Evolutionary conservation across 2,113 vertebrate species (phyloP).

Genomic region (Phalacrocorax carbo): DNA sequence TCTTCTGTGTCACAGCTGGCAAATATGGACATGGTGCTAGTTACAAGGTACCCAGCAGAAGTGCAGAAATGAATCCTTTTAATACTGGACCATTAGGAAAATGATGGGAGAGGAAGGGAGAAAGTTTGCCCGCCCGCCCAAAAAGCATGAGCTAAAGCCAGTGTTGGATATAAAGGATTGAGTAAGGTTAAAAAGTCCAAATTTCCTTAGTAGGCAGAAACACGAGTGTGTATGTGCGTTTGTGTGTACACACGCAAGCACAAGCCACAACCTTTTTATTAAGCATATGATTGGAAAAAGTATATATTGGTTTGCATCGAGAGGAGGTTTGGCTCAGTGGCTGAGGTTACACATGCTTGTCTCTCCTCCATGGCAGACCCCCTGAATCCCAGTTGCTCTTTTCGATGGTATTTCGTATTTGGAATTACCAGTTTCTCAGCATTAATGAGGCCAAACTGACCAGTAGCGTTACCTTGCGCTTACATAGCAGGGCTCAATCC

Average conservation of each 20-base stretch:
- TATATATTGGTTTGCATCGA: not conserved
- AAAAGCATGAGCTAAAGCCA: not conserved
- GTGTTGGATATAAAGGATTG: not conserved
- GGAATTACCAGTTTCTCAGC: not conserved
- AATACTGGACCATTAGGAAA: not conserved
- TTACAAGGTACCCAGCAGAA: not conserved
- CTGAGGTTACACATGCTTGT: not conserved
- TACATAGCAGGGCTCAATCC: not conserved
- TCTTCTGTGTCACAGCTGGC: not conserved
- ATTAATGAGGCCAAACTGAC: not conserved
- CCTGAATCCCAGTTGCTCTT: not conserved
- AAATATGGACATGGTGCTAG: not conserved
- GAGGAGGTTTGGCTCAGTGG: not conserved
- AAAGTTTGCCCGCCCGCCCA: not conserved
- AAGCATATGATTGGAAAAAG: not conserved
- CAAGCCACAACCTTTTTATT: not conserved
- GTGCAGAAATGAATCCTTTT: not conserved
- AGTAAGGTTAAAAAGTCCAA: not conserved
- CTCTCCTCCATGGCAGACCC: not conserved
- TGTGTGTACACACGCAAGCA: not conserved
- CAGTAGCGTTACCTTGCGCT: not conserved
- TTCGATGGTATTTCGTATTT: not conserved
- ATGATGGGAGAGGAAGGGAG: not conserved
- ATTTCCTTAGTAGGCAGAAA: not conserved
- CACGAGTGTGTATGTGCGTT: rapidly evolving